Percentiles rank a stretch among this genome's conserved stretches.
phyloP scores from a whole-genome alignment of 2,888 invertebrate genomes.

The Stomorhina lunata region DNA sequence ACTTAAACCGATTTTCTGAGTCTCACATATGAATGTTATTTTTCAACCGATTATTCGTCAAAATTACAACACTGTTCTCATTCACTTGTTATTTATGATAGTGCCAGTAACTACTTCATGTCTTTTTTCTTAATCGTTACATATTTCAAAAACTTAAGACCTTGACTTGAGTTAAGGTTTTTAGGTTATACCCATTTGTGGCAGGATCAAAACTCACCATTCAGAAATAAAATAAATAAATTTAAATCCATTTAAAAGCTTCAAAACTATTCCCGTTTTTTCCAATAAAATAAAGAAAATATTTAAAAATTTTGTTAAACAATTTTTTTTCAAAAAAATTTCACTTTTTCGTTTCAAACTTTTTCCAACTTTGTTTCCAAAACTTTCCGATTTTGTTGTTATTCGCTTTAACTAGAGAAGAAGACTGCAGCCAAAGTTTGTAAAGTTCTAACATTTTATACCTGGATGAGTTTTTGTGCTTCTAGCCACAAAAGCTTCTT shows the following conservation, averaged over 20 bases:
- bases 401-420: constrained; percentile 37
- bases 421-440: constrained; percentile 50
- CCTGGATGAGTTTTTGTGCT: constrained; percentile 52
- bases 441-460: constrained; percentile 66
- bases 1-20: no score
- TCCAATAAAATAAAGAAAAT: not conserved
- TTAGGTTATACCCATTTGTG: not conserved
- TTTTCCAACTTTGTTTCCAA: not conserved
- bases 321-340: not conserved
- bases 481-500: constrained; percentile 61
- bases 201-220: constrained; percentile 57
- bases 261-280: not conserved
- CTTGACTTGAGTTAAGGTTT: constrained; percentile 50
- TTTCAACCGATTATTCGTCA: constrained; percentile 4
- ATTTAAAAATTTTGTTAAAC: not conserved
- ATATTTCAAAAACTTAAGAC: constrained; percentile 20
- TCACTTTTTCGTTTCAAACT: constrained; percentile 27
- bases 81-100: constrained; percentile 18
- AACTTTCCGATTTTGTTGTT: constrained; percentile 11
- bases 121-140: no score
- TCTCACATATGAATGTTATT: no score
- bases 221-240: constrained; percentile 32
- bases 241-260: constrained; percentile 51
- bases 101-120: not conserved
- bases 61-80: not conserved